A percentile compares a stretch with the other conserved stretches of the same genome.
Evolutionary conservation across 1,140 invertebrate genomes (phyloP).

Genomic region (Diabrotica virgifera): DNA sequence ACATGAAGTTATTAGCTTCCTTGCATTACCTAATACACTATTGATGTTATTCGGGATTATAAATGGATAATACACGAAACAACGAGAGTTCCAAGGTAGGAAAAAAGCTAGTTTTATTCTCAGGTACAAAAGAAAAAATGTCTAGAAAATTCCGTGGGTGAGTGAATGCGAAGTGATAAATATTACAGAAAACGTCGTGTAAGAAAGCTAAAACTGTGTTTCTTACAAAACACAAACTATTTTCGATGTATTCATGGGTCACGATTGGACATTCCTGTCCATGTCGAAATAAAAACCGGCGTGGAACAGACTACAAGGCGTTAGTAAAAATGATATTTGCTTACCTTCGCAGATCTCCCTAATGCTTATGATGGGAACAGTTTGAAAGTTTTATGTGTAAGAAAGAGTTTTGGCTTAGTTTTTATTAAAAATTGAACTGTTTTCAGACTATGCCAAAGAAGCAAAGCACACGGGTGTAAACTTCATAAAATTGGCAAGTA

Average conservation of each 20-base stretch:
- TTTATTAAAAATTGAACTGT: slow-evolving; percentile 14
- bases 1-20: no score
- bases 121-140: no score
- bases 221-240: slow-evolving; percentile 6
- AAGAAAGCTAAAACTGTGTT: not conserved
- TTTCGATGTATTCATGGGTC: not conserved
- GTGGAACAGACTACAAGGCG: slow-evolving; percentile 20
- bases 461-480: slow-evolving; percentile 29
- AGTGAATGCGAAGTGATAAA: no score
- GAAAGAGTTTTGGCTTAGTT: slow-evolving; percentile 20
- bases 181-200: no score
- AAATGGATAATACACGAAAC: no score
- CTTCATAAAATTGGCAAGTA: slow-evolving; percentile 33
- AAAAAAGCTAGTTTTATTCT: no score
- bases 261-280: slow-evolving; percentile 19
- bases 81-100: no score
- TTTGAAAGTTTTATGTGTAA: slow-evolving; percentile 24
- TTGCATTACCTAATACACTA: no score
- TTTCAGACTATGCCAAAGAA: slow-evolving; percentile 20
- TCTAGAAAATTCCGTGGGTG: no score
- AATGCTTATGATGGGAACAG: slow-evolving; percentile 1
- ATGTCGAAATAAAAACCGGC: slow-evolving; percentile 31
- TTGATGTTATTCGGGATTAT: no score
- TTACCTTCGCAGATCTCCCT: slow-evolving; percentile 25
- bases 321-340: slow-evolving; percentile 17